Percentiles rank a stretch among this genome's conserved stretches.
Conservation (phyloP, 1,140 invertebrate genomes). For the Caerostris extrusa region DNA sequence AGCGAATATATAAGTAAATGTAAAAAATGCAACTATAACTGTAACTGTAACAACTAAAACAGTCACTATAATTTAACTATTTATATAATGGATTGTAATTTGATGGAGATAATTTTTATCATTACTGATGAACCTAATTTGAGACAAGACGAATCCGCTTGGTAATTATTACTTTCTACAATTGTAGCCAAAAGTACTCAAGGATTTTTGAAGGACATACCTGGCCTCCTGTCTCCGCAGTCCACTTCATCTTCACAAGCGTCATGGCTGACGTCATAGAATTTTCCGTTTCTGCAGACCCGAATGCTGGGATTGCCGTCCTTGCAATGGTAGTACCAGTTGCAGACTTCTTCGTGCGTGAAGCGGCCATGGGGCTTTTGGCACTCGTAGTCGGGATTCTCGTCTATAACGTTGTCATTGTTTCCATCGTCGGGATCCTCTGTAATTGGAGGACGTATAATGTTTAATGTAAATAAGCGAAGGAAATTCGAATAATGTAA, state of each 20-base stretch:
- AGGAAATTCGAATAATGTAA: too few relatives aligned
- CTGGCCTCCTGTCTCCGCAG: slow-evolving; percentile 60
- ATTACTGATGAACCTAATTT: neutral
- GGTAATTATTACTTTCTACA: too few relatives aligned
- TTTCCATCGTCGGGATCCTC: slow-evolving; percentile 54
- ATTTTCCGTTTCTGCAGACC: neutral
- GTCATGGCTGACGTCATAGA: slow-evolving; percentile 13
- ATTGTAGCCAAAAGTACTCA: too few relatives aligned
- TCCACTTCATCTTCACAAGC: slow-evolving; percentile 55
- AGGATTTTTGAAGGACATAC: neutral
- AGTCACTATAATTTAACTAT: neutral
- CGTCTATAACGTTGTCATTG: slow-evolving; percentile 52
- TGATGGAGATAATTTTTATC: neutral
- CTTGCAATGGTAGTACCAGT: slow-evolving; percentile 71
- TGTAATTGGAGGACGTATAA: slow-evolving; percentile 19
- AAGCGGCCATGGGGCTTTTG: slow-evolving; percentile 40
- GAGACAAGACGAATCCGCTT: neutral
- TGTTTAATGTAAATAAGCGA: too few relatives aligned
- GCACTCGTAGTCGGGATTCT: slow-evolving; percentile 27
- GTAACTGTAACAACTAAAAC: too few relatives aligned
- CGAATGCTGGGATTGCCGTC: slow-evolving; percentile 38
- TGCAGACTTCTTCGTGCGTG: slow-evolving; percentile 66
- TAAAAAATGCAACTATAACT: too few relatives aligned
- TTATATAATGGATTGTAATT: neutral
- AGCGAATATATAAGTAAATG: too few relatives aligned